A percentile compares a stretch with the other conserved stretches of the same genome.
Conservation (phyloP, 1,140 invertebrate species). For the Heliconius melpomene region DNA sequence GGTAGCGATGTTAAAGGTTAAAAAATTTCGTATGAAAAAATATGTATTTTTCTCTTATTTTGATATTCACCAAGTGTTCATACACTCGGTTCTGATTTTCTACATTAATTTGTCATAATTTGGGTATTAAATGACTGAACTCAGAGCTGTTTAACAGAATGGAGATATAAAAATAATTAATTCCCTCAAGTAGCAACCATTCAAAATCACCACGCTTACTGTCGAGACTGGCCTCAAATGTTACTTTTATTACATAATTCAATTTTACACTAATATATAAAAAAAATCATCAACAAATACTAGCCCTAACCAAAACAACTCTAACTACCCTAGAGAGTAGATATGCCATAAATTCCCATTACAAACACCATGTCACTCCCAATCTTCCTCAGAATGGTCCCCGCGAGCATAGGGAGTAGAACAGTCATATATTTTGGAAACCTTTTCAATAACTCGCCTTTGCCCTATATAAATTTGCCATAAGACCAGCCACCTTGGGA, state of each 20-base stretch:
- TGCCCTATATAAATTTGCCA: conserved; percentile 61
- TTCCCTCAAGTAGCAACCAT: too few species aligned
- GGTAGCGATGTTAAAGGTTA: too few species aligned
- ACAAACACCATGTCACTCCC: conserved; percentile 46
- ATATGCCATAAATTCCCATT: conserved; percentile 32
- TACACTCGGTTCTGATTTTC: too few species aligned
- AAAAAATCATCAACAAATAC: not conserved
- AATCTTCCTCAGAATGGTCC: conserved; percentile 51
- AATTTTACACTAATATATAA: not conserved
- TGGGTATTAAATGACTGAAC: too few species aligned
- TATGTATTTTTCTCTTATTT: too few species aligned
- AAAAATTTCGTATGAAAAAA: too few species aligned
- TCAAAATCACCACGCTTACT: too few species aligned
- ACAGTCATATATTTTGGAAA: conserved; percentile 58
- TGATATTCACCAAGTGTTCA: too few species aligned
- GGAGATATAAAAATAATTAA: too few species aligned
- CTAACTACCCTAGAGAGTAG: conserved; percentile 2
- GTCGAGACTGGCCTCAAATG: too few species aligned
- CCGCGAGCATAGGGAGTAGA: conserved; percentile 51
- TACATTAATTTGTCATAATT: too few species aligned
- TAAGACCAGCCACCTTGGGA: not conserved
- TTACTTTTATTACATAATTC: not conserved
- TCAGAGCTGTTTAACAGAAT: too few species aligned
- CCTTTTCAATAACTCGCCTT: conserved; percentile 69
- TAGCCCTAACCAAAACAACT: not conserved